phyloP scores from a whole-genome alignment of 2,113 vertebrate genomes.

The Cephalophus harveyi region DNA sequence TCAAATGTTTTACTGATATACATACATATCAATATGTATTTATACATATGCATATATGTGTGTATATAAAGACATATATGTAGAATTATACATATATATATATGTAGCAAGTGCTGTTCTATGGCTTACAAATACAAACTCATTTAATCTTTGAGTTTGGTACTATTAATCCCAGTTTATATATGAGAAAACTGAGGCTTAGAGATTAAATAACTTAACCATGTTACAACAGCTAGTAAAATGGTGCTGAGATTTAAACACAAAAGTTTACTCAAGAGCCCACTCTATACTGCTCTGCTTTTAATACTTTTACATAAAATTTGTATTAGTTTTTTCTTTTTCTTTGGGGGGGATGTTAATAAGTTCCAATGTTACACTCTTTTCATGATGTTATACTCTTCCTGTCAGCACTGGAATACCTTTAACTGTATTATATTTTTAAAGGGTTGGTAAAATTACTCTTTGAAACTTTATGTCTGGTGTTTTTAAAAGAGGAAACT shows the following conservation, averaged over 20 bases:
- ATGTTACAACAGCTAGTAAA: background rate
- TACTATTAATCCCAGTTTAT: background rate
- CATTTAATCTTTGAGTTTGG: background rate
- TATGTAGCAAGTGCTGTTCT: background rate
- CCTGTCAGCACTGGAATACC: background rate
- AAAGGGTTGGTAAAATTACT: background rate
- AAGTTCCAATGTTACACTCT: background rate
- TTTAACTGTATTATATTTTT: background rate
- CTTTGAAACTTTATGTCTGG: background rate
- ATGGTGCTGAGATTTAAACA: background rate
- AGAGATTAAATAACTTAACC: background rate
- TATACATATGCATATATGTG: background rate
- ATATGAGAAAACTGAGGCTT: background rate
- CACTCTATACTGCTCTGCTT: background rate
- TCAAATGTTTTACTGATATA: background rate
- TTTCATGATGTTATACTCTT: background rate
- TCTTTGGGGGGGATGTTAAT: background rate
- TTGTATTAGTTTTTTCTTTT: background rate
- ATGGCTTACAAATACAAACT: background rate
- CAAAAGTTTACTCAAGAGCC: background rate
- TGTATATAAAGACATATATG: background rate
- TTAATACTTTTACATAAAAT: background rate
- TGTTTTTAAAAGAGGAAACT: background rate
- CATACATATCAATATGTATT: background rate
- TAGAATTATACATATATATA: background rate